Percentiles rank a stretch among this genome's conserved stretches.
phyloP scores from a whole-genome alignment of 2,113 vertebrate genomes.

The Sturnira hondurensis region DNA sequence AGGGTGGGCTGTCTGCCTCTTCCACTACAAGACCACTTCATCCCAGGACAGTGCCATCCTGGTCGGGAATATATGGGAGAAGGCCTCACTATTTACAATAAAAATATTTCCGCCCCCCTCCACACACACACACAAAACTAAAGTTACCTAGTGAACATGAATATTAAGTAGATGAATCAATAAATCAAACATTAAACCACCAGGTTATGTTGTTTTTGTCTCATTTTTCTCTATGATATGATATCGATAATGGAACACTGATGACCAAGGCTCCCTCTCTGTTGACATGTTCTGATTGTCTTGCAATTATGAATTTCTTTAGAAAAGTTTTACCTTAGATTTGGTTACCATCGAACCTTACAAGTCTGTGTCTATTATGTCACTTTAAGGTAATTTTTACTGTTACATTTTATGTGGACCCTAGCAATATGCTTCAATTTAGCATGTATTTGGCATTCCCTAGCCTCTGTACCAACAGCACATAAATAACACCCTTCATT shows the following conservation, averaged over 20 bases:
- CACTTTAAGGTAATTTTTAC: not conserved
- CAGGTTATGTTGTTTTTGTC: not conserved
- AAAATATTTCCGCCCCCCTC: slow-evolving; percentile 38
- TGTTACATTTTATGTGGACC: not conserved
- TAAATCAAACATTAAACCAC: not conserved
- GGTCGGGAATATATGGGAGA: not conserved
- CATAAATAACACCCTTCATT: not conserved
- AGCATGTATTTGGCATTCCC: not conserved
- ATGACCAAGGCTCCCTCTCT: not conserved
- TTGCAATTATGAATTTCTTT: not conserved
- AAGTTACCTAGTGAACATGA: not conserved
- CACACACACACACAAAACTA: not conserved
- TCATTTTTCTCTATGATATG: not conserved
- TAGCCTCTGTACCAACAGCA: not conserved
- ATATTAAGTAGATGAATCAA: not conserved
- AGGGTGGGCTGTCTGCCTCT: not conserved
- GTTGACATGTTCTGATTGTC: not conserved
- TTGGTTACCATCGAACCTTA: not conserved
- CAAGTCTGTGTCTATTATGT: not conserved
- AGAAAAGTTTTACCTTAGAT: not conserved
- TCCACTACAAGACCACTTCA: not conserved
- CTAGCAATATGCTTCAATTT: not conserved
- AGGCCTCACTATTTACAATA: slow-evolving; percentile 17
- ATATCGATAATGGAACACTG: not conserved
- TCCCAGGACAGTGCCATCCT: not conserved